These are phyloP conservation scores for Petrocephalus sullivani DNA, from an alignment of 2,797 vertebrate genomes.

Conservation along the genomic window DNA sequence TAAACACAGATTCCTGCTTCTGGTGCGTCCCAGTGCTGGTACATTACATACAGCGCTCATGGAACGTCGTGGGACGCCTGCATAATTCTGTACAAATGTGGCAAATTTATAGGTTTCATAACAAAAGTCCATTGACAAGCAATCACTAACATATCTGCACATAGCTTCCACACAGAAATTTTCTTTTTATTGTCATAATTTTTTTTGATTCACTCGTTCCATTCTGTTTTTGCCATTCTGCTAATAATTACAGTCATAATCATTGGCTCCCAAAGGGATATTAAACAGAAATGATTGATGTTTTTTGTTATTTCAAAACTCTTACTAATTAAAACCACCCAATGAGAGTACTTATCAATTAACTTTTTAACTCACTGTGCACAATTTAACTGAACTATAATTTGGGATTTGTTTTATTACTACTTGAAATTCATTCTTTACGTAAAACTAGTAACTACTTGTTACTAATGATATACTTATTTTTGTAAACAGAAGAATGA, in stretches of 20 bases:
- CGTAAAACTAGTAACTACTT: neutral
- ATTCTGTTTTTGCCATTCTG: neutral
- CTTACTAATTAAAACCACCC: neutral
- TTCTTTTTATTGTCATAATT: neutral
- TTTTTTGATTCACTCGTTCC: neutral
- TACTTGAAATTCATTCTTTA: neutral
- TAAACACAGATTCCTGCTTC: slow-evolving; percentile 87
- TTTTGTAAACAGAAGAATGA: neutral
- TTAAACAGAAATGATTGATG: neutral
- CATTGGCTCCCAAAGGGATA: neutral
- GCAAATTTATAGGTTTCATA: neutral
- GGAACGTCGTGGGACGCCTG: neutral
- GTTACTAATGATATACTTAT: neutral
- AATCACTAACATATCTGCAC: neutral
- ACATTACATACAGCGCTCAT: neutral
- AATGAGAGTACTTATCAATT: neutral
- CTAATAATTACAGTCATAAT: neutral
- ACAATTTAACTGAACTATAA: neutral
- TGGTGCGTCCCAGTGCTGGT: slow-evolving; percentile 62
- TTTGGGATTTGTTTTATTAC: neutral
- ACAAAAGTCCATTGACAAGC: neutral
- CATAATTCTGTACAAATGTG: neutral
- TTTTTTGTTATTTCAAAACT: neutral
- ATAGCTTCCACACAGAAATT: neutral
- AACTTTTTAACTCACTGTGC: neutral